Percentiles rank a stretch among this genome's conserved stretches.
Conservation (phyloP, 2,888 invertebrate genomes). For the Tolmerus cingulatus region DNA sequence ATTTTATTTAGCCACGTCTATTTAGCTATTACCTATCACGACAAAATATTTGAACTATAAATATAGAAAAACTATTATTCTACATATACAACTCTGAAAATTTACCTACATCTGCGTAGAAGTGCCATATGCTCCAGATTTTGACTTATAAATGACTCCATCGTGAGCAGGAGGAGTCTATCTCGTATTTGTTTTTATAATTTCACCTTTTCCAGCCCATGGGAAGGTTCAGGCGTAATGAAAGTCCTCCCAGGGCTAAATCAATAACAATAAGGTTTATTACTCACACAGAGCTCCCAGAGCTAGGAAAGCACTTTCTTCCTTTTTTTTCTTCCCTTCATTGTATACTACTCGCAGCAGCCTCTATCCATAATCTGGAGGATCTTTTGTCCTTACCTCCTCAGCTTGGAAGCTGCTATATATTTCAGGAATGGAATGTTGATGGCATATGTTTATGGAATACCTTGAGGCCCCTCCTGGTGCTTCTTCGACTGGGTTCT, state of each 20-base stretch:
- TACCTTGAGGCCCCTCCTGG: background rate
- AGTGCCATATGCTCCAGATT: background rate
- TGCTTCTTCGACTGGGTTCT: background rate
- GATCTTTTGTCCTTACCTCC: conserved; percentile 31
- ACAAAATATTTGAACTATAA: background rate
- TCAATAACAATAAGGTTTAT: conserved; percentile 35
- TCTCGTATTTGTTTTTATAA: background rate
- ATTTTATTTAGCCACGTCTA: no score
- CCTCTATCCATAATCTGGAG: background rate
- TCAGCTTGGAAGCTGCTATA: background rate
- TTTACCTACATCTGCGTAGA: background rate
- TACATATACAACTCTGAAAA: background rate
- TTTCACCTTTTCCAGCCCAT: background rate
- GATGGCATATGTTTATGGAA: conserved; percentile 31
- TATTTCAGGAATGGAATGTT: conserved; percentile 32
- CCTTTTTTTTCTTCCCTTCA: background rate
- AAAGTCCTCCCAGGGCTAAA: conserved; percentile 22
- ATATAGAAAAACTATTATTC: background rate
- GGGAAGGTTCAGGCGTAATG: background rate
- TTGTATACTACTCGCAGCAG: background rate
- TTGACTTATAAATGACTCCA: background rate
- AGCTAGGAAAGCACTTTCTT: background rate
- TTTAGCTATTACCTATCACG: no score
- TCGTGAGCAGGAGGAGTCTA: background rate
- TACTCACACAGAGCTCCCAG: background rate